A percentile compares a stretch with the other conserved stretches of the same genome.
These are phyloP conservation scores for Elephantulus edwardii DNA, from an alignment of 2,113 vertebrate species.

Conservation along the genomic window DNA sequence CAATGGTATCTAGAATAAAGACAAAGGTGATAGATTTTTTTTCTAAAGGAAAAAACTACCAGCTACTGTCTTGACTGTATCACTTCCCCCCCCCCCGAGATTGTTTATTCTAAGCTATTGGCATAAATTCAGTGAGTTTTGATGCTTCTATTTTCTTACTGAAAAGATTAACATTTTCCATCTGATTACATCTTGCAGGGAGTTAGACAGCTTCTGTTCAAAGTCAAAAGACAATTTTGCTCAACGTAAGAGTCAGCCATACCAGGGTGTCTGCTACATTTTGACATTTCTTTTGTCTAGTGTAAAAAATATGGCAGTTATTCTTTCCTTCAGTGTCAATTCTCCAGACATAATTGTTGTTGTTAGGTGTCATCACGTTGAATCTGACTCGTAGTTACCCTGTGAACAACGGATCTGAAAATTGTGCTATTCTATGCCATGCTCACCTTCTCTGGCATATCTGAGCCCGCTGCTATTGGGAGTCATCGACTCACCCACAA, in stretches of 20 bases:
- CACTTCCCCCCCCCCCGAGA: no score
- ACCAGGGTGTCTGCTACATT: neutral
- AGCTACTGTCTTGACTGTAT: no score
- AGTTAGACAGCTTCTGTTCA: neutral
- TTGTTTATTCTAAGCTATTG: neutral
- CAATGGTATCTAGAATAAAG: neutral
- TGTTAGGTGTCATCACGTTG: no score
- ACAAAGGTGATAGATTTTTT: neutral
- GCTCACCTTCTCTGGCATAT: no score
- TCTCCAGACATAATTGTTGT: no score
- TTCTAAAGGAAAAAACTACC: neutral
- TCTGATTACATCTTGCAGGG: neutral
- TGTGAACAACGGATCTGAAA: no score
- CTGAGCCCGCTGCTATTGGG: no score
- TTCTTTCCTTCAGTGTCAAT: neutral
- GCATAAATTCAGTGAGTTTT: neutral
- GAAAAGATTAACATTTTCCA: neutral
- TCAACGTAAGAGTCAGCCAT: neutral
- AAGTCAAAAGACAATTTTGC: neutral
- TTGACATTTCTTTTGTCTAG: conserved; percentile 31
- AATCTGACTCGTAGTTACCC: no score
- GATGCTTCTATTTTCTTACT: neutral
- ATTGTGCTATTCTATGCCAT: no score
- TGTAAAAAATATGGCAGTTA: neutral
- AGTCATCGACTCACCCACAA: no score